Conservation (phyloP, 2,888 invertebrate species). For the Carcina quercana region DNA sequence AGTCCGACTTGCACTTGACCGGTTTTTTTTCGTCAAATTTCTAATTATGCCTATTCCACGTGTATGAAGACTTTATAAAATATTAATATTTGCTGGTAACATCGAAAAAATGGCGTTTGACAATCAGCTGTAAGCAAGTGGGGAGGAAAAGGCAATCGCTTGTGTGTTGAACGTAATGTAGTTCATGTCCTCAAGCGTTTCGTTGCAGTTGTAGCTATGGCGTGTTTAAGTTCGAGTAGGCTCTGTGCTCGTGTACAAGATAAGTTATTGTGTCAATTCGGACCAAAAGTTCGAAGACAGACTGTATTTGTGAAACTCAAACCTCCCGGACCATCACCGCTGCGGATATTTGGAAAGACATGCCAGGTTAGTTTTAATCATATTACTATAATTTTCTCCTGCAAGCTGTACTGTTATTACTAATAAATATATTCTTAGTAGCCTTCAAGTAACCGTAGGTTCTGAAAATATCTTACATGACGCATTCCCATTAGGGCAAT, state of each 20-base stretch:
- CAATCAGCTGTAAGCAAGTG: slow-evolving; percentile 71
- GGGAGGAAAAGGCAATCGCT: slow-evolving; percentile 66
- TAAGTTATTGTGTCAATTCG: slow-evolving; percentile 86
- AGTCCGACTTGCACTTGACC: too few species aligned
- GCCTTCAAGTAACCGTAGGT: not conserved
- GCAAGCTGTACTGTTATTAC: not conserved
- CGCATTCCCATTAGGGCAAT: slow-evolving; percentile 20
- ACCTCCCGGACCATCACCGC: slow-evolving; percentile 76
- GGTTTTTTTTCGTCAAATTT: too few species aligned
- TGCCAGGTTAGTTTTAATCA: slow-evolving; percentile 59
- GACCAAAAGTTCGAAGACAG: slow-evolving; percentile 81
- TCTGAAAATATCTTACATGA: slow-evolving; percentile 19
- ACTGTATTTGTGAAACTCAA: slow-evolving; percentile 81
- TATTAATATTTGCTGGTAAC: slow-evolving; percentile 30
- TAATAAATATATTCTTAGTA: too few species aligned
- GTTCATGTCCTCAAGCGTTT: slow-evolving; percentile 73
- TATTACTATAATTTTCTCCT: slow-evolving; percentile 10
- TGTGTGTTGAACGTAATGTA: slow-evolving; percentile 60
- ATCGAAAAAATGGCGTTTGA: slow-evolving; percentile 43
- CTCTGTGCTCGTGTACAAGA: slow-evolving; percentile 87
- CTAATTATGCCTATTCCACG: too few species aligned
- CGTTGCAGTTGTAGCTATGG: slow-evolving; percentile 87
- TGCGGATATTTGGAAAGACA: slow-evolving; percentile 70
- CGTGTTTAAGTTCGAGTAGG: slow-evolving; percentile 88
- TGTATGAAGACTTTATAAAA: too few species aligned